Base-by-base conservation (phyloP, 1,140 invertebrate species). In the Pinna nobilis region DNA sequence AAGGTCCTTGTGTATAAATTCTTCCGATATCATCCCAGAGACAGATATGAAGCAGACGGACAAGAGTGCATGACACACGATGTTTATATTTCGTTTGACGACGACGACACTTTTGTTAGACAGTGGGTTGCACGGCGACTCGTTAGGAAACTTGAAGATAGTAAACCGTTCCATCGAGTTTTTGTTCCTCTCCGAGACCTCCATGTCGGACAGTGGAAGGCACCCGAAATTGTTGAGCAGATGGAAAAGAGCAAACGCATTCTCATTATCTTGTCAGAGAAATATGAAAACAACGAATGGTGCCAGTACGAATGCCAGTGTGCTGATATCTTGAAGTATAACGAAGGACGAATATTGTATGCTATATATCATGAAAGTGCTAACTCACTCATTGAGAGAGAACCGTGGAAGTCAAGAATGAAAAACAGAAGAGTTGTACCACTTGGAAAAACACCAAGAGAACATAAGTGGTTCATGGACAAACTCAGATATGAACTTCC, bases 401-500 rank as follows among this genome's bases (percentile, higher is more conserved):
- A 75, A 37, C 67, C 73, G 3, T 75, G 73, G 73, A 75, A 70
- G 25, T 65, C 73, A 32, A 47, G 73, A 41, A 39, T 75, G 13
- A 57, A 70, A 39, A 51, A 59, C 20, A 64, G 73, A 28, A 75
- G 70, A 55, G 44, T 75, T n/a, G 50, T 75, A 35, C 44, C 60
- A 28, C 67, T 51, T 3, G 67, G 73, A n/a, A 67, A 70, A 69
- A 75, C 35, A 28, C 64, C 41, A 59, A 65, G 60, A 9, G 66
- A 75, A 53, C 47, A 51, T n/a, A 20, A 67, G 13, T 75, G 66
- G 73, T 75, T 75, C 33, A 70, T 66, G 73, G 66, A 69, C 25
- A 75, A 75, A 70, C 51, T 75, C 11, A 75, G 53, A 65, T 75
- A 75, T 39, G 73, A 75, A 59, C 55, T 75, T 11, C 73, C 73